Evolutionary conservation across 2,797 vertebrate genomes (phyloP).

Genomic region (Syngnathus acus): DNA sequence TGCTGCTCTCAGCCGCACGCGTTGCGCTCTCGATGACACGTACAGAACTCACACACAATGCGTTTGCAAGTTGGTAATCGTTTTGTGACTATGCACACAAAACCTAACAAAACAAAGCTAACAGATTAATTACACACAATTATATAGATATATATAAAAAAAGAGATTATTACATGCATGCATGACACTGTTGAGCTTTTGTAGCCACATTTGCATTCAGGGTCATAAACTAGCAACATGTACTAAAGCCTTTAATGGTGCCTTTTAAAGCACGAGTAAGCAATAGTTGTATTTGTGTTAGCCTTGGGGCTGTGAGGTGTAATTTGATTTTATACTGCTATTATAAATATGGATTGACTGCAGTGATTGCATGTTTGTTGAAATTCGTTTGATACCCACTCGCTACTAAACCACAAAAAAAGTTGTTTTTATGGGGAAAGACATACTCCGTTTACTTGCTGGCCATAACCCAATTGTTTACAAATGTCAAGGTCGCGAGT

Average conservation of each 20-base stretch:
- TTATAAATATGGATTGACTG: background rate
- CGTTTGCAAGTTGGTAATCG: background rate
- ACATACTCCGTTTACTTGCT: background rate
- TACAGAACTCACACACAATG: background rate
- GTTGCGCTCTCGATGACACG: background rate
- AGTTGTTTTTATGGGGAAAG: background rate
- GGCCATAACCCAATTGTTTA: background rate
- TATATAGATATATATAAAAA: no score
- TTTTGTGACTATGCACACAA: background rate
- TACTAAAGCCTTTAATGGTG: background rate
- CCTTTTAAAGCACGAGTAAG: background rate
- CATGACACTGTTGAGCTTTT: background rate
- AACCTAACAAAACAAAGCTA: background rate
- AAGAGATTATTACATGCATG: background rate
- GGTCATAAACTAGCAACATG: background rate
- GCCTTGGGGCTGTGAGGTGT: background rate
- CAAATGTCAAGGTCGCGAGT: background rate
- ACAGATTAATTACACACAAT: no score
- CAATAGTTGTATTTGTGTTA: background rate
- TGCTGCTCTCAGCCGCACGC: conserved; percentile 18
- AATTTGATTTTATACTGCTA: background rate
- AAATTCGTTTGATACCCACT: background rate
- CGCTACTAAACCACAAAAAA: background rate
- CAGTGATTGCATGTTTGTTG: background rate
- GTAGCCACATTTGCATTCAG: background rate